phyloP scores from a whole-genome alignment of 2,888 invertebrate species.

The Tachina fera region DNA sequence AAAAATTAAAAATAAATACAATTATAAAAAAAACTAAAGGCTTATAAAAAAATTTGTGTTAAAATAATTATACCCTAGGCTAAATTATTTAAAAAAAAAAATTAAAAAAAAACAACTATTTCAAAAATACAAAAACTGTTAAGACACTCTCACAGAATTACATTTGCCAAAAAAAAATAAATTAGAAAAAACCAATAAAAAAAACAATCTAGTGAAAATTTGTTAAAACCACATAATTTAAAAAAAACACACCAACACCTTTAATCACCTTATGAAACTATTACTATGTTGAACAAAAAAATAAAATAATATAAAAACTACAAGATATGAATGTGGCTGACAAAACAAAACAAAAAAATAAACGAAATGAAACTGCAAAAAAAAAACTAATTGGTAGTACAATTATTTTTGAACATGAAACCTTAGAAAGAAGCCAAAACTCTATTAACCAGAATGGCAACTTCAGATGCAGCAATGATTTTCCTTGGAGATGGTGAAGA shows the following conservation, averaged over 20 bases:
- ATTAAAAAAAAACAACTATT: conserved; percentile 32
- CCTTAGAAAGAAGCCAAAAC: conserved; percentile 41
- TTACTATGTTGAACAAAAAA: conserved; percentile 25
- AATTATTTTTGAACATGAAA: conserved; percentile 73
- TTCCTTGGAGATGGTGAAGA: conserved; percentile 30
- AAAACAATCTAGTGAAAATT: conserved; percentile 58
- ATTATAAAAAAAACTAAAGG: conserved; percentile 10
- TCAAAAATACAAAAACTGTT: background rate
- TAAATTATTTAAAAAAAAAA: conserved; percentile 15
- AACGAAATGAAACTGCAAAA: background rate
- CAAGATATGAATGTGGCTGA: conserved; percentile 49
- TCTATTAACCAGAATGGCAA: conserved; percentile 5
- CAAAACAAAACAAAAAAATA: conserved; percentile 1
- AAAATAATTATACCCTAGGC: conserved; percentile 68
- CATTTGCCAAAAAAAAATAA: background rate
- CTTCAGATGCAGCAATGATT: conserved; percentile 33
- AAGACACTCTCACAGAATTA: conserved; percentile 19
- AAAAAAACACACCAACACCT: conserved; percentile 57
- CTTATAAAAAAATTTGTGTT: conserved; percentile 69
- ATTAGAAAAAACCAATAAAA: conserved; percentile 15
- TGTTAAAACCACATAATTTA: conserved; percentile 54
- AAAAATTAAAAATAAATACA: conserved; percentile 1
- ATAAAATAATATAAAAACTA: conserved; percentile 9
- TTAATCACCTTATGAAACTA: conserved; percentile 49
- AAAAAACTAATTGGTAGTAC: conserved; percentile 73